Base-by-base conservation (phyloP, 2,888 invertebrate species). In the Nemurella pictetii region DNA sequence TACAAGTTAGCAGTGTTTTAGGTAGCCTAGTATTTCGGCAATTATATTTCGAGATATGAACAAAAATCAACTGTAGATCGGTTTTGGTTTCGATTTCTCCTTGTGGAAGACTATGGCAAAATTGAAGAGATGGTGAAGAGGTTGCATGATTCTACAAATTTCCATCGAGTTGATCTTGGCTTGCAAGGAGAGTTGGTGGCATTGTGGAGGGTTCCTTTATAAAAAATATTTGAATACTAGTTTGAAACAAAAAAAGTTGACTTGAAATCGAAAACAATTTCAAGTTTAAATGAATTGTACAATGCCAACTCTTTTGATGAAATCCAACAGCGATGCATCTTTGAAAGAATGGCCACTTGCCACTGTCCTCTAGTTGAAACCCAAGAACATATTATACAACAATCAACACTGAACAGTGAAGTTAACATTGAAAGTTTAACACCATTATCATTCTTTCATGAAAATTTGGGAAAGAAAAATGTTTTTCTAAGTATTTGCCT, bases 81-180 rank as follows among this genome's bases (percentile, higher is more conserved):
- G 74, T 28, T 30, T 29, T 26, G n/a, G 78, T 7, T 28, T 78
- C 4, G n/a, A 28, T 5, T 78, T 82, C 82, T 82, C 72, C 82
- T 26, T 72, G 0, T 36, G 82, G 82, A 82, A 82, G 82, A 82
- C 82, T 82, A 82, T 82, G 55, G 29, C 82, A 82, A 28, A 30
- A 80, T 55, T 55, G 55, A 55, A 55, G 55, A 55, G 55, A 55
- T 20, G 20, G 55, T 55, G 55, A 55, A 55, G 55, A 55, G 55
- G 55, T 55, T 20, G 55, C 55, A 55, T 55, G 55, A 12, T 55
- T 55, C 55, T 55, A 55, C 12, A 55, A 74, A 78, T 78, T 78
- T 78, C 28, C 30, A 55, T 28, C 75, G 25, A 75, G 75, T 75
- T 26, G n/a, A 12, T 75, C 75, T 26, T 28, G 27, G 29, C 55